Evolutionary conservation across 2,888 invertebrate genomes (phyloP).

Genomic region (Perizoma flavofasciatum): DNA sequence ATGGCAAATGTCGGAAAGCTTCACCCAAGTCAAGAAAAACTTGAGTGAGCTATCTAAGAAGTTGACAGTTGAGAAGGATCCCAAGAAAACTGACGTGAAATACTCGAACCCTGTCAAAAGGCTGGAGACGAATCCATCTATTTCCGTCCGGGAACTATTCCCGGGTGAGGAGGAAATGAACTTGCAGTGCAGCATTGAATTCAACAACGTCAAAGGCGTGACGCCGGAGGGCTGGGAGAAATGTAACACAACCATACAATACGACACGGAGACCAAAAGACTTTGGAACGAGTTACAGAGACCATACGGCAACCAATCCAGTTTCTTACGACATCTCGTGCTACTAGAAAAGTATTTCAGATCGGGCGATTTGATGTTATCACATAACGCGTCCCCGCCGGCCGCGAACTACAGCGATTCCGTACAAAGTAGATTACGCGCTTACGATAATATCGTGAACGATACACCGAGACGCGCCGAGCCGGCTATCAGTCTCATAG

Average conservation of each 20-base stretch:
- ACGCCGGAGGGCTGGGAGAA: conserved; percentile 95
- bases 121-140: conserved; percentile 91
- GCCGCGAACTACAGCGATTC: conserved; percentile 92
- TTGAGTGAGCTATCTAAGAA: conserved; percentile 77
- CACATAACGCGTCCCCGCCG: conserved; percentile 88
- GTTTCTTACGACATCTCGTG: conserved; percentile 91
- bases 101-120: conserved; percentile 86
- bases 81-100: conserved; percentile 72
- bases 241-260: conserved; percentile 90
- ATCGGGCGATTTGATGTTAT: conserved; percentile 89
- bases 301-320: conserved; percentile 94
- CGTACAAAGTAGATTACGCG: conserved; percentile 89
- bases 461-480: conserved; percentile 63
- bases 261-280: conserved; percentile 91
- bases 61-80: conserved; percentile 63
- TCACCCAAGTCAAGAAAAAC: conserved; percentile 78
- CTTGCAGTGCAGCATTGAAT: conserved; percentile 89
- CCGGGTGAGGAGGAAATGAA: conserved; percentile 93
- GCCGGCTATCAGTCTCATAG: conserved; percentile 67
- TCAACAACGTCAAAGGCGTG: conserved; percentile 87
- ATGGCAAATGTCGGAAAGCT: conserved; percentile 80
- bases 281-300: conserved; percentile 93
- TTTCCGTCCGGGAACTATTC: conserved; percentile 91
- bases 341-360: conserved; percentile 93
- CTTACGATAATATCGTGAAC: conserved; percentile 86